Evolutionary conservation across 1,140 invertebrate genomes (phyloP), one percentile per base, ranked within the genome.

Genomic region (Eurosta solidaginis): DNA sequence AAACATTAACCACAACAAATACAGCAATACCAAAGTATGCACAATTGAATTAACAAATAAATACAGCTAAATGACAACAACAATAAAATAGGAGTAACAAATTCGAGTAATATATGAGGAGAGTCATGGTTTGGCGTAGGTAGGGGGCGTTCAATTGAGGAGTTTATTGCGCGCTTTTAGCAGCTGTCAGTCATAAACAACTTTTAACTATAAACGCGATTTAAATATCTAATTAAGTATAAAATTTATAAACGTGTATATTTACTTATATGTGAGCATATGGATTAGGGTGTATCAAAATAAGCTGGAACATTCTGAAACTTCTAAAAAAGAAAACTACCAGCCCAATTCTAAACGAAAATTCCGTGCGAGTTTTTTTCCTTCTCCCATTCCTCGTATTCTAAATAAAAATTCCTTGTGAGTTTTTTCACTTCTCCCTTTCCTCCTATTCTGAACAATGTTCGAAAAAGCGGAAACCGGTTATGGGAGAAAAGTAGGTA

Each of bases 11-110:
- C 14, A 73, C 22, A 40, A 45, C 47, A 22, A 29, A 10, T 25
- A 47, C 74, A 47, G 29, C 47, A 49, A 75, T 75, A 29, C 25
- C 74, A 75, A 44, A 75, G 47, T 75, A 9, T 47, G 9, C n/a
- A n/a, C 14, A 77, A 77, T 77, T 59, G 40, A 45, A 77, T 77
- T 47, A 77, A 54, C 40, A 77, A 54, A 49, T 52, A 59, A 54
- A 77, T 25, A 27, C 49, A 77, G 33, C 44, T 54, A 50, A 77
- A 77, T 77, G 50, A 36, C 42, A 27, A 20, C 63, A 73, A 73
- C 36, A 77, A 40, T 40, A 77, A 77, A 68, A 68, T 40, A 68
- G 59, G 29, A 29, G 59, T 14, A 68, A 36, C 29, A 22, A 68
- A 40, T n/a, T n/a, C n/a, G n/a, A 40, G 27, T 29, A 29, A 68